A percentile compares a stretch with the other conserved stretches of the same genome.
These are phyloP conservation scores for Mixornis gularis DNA, from an alignment of 2,113 vertebrate species.

Conservation along the genomic window DNA sequence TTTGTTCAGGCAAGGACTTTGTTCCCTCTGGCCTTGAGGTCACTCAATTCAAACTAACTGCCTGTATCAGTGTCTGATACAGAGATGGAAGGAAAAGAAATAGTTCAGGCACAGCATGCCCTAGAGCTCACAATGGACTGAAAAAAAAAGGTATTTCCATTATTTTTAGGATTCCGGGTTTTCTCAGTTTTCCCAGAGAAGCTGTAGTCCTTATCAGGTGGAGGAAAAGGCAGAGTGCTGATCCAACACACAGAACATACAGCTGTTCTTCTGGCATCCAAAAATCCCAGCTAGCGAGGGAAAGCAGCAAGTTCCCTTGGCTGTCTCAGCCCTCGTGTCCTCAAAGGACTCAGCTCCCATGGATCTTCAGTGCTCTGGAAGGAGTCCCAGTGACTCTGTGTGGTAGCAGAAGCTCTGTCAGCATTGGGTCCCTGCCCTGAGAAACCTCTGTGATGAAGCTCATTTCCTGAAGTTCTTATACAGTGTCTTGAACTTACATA, in stretches of 20 bases:
- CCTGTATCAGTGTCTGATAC: neutral
- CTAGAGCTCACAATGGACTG: neutral
- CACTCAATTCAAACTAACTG: neutral
- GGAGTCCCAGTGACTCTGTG: neutral
- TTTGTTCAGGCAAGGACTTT: neutral
- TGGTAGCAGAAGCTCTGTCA: slow-evolving; percentile 15
- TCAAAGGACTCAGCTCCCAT: neutral
- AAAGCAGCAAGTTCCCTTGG: neutral
- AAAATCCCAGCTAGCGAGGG: neutral
- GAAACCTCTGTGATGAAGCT: neutral
- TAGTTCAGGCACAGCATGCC: neutral
- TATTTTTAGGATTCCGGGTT: neutral
- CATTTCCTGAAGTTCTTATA: slow-evolving; percentile 24
- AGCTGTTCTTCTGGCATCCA: neutral
- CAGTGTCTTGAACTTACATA: neutral
- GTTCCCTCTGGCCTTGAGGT: neutral
- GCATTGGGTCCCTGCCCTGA: neutral
- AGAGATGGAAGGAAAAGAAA: neutral
- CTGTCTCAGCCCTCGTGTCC: neutral
- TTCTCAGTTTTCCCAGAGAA: neutral
- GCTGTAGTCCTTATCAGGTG: neutral
- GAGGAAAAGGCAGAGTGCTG: neutral
- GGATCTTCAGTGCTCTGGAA: neutral
- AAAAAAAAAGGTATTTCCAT: neutral
- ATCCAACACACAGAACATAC: neutral